Evolutionary conservation across 1,140 invertebrate genomes (phyloP), one percentile per base, ranked within the genome.

Genomic region (Sesamia nonagrioides): DNA sequence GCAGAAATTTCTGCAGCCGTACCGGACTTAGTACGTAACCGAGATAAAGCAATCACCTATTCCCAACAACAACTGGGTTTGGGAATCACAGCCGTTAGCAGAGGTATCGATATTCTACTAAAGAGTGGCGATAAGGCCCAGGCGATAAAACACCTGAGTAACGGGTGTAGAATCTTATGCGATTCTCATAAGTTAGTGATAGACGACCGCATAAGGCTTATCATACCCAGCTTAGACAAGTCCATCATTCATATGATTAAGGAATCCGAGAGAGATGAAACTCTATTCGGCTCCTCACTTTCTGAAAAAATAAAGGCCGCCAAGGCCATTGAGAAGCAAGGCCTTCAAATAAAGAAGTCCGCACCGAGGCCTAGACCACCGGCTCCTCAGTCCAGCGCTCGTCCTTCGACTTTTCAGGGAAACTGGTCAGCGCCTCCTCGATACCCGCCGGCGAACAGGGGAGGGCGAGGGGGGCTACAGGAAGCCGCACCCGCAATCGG

Each of bases 271-370:
- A 21, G 83, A 11, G 83, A 84, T 33, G 82, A 84, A 18, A 73
- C 52, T 1, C 42, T 87, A 11, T 86, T 83, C 33, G 83, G 83
- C 0, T 48, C 37, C 9, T 58, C 56, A 3, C 48, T 87, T 15
- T 60, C 83, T 0, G 81, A 85, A 42, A 87, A 77, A 15, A 86
- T 86, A n/a, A 84, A 84, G 33, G 83, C 80, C 27, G 61, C 81
- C 5, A 84, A 82, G 37, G 48, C 11, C 2, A 50, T 71, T 17
- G 68, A 71, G 54, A 71, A 68, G 9, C 63, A 71, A 0, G 48
- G 45, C 2, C 21, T 37, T 5, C 42, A 71, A 48, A 52, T 71
- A 9, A 52, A 35, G 21, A 71, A 71, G 11, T 15, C 68, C 7
- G 3, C 48, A 2, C 27, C 42, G 6, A 27, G 2, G 2, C 33